Conservation (phyloP, 2,113 vertebrate genomes). For the Antechinus flavipes region DNA sequence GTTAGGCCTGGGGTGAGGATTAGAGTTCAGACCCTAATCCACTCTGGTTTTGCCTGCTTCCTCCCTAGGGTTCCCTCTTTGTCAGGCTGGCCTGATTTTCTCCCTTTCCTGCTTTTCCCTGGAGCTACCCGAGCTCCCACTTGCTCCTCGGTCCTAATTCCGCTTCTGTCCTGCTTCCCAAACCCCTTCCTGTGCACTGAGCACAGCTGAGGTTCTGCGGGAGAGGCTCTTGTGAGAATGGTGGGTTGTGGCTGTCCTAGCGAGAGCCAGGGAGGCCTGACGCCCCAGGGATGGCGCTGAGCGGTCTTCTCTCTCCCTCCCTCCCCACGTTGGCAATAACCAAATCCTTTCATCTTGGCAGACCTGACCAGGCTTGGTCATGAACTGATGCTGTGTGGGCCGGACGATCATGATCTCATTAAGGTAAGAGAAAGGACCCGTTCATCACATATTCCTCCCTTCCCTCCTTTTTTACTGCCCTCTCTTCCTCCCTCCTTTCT, state of each 20-base stretch:
- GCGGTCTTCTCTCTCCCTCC: background rate
- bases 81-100: background rate
- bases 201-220: background rate
- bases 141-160: background rate
- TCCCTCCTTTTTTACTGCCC: background rate
- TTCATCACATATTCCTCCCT: background rate
- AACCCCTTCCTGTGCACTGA: background rate
- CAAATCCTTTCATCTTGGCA: slow-evolving; percentile 68
- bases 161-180: background rate
- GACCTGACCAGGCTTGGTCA: slow-evolving; percentile 87
- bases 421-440: slow-evolving; percentile 79
- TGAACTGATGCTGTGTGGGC: slow-evolving; percentile 88
- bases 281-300: background rate
- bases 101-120: background rate
- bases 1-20: background rate
- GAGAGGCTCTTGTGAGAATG: background rate
- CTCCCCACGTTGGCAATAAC: background rate
- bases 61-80: background rate
- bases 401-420: slow-evolving; percentile 87
- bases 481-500: no score
- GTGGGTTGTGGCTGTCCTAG: background rate
- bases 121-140: background rate
- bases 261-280: background rate
- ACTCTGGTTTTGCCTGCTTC: background rate
- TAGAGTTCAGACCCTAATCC: background rate